Conservation (phyloP, 2,888 invertebrate genomes). For the Drosophila macrospina region DNA sequence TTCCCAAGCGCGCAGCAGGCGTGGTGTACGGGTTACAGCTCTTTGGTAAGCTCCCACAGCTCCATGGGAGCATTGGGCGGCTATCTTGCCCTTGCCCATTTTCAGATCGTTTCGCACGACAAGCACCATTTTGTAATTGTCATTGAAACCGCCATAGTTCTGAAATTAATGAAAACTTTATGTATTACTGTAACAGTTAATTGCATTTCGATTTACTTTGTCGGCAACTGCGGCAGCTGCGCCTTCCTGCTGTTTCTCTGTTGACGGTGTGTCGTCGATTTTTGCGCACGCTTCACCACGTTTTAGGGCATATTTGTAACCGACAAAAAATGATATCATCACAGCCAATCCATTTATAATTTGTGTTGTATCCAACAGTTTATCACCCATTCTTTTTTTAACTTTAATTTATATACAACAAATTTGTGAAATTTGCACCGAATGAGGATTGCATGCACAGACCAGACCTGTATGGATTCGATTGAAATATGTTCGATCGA, state of each 20-base stretch:
- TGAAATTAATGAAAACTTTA: constrained; percentile 30
- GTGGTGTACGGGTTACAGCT: constrained; percentile 88
- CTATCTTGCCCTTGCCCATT: constrained; percentile 98
- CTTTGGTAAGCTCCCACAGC: constrained; percentile 94
- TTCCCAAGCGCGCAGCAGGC: constrained; percentile 87
- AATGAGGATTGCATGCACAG: constrained; percentile 26
- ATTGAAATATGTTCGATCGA: too few relatives aligned
- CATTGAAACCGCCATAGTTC: constrained; percentile 81
- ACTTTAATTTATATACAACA: constrained; percentile 19
- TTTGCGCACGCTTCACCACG: constrained; percentile 72
- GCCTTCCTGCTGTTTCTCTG: constrained; percentile 37
- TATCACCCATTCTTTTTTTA: constrained; percentile 76
- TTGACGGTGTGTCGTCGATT: constrained; percentile 46
- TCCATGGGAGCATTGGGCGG: constrained; percentile 98
- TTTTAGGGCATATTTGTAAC: constrained; percentile 84
- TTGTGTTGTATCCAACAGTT: constrained; percentile 83
- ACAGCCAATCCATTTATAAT: constrained; percentile 85
- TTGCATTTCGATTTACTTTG: constrained; percentile 52
- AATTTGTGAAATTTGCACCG: constrained; percentile 15
- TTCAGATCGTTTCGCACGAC: constrained; percentile 95
- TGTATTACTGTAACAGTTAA: neutral
- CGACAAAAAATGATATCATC: constrained; percentile 85
- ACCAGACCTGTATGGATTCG: constrained; percentile 9
- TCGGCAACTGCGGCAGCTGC: constrained; percentile 50
- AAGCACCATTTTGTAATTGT: constrained; percentile 92